Conservation (phyloP, 1,140 invertebrate species). For the Diabrotica undecimpunctata region DNA sequence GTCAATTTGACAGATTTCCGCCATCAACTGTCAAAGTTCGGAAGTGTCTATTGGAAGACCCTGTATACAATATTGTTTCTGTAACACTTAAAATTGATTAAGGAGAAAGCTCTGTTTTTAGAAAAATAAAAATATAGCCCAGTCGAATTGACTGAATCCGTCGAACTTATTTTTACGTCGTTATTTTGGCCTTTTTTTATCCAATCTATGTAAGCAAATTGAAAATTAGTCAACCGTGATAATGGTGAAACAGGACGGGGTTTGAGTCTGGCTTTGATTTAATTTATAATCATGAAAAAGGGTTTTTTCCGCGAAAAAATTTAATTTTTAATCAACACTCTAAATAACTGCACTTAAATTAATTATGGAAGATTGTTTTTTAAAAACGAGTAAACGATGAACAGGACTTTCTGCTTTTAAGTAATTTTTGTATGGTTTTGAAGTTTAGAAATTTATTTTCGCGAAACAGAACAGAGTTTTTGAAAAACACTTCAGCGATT, state of each 20-base stretch:
- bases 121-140: too few species aligned
- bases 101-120: too few species aligned
- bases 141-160: constrained; percentile 4
- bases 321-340: constrained; percentile 25
- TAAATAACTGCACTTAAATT: constrained; percentile 23
- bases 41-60: too few species aligned
- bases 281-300: constrained; percentile 32
- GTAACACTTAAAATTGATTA: too few species aligned
- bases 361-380: constrained; percentile 23
- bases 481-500: not conserved
- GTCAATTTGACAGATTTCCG: too few species aligned
- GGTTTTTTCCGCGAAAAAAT: constrained; percentile 17
- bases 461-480: not conserved
- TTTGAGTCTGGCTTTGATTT: constrained; percentile 31
- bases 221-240: constrained; percentile 33
- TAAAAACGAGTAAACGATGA: constrained; percentile 7
- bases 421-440: constrained; percentile 16
- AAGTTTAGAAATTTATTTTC: constrained; percentile 20
- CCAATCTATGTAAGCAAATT: constrained; percentile 37
- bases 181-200: constrained; percentile 29
- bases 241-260: constrained; percentile 23
- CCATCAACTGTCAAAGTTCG: too few species aligned
- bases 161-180: constrained; percentile 25
- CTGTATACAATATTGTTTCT: too few species aligned
- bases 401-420: constrained; percentile 4